Evolutionary conservation across 2,888 invertebrate species (phyloP), one percentile per base, ranked within the genome.

Genomic region (Polymixis flavicincta): DNA sequence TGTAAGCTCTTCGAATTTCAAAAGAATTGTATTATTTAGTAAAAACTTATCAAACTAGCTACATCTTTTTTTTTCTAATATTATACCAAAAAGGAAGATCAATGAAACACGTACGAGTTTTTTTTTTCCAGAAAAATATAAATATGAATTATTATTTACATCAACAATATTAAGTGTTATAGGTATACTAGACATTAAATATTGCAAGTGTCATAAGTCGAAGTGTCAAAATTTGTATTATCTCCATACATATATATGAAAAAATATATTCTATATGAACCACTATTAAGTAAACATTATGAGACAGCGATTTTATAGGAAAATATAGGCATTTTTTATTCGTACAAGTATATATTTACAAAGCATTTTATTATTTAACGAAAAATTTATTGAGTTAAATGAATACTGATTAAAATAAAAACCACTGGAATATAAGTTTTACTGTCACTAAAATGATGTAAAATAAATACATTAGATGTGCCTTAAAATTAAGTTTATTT

Each of bases 201-300:
- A 95, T 95, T 95, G 95, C 95, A 92, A 91, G 90, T 92, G 90
- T 95, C 94, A 93, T 94, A 95, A 94, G 93, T 94, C 89, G 84
- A 91, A 90, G 90, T 93, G 92, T 93, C 89, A 89, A 90, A 87
- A 85, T 85, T 80, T 83, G 78, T 88, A 78, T 81, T 84, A 83
- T 80, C 82, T 85, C 75, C 84, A 77, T 82, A 80, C 78, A 83
- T 85, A 78, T 77, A 79, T 93, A 93, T 93, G 94, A 94, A 95
- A 95, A 95, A 94, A 95, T 95, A 95, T 93, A 93, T 91, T 94
- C 91, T 93, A 92, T 93, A 80, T 89, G 89, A 92, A 91, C 85
- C 84, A 87, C 89, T 91, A 92, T 91, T 90, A 92, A 90, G 89
- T 90, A 89, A 87, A 84, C 84, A 89, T 88, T 89, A 74, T 86